Evolutionary conservation across 92 coral and sea anemone genomes (phyloP), one percentile per base, ranked within the genome.

Genomic region (Palythoa caribaeorum): DNA sequence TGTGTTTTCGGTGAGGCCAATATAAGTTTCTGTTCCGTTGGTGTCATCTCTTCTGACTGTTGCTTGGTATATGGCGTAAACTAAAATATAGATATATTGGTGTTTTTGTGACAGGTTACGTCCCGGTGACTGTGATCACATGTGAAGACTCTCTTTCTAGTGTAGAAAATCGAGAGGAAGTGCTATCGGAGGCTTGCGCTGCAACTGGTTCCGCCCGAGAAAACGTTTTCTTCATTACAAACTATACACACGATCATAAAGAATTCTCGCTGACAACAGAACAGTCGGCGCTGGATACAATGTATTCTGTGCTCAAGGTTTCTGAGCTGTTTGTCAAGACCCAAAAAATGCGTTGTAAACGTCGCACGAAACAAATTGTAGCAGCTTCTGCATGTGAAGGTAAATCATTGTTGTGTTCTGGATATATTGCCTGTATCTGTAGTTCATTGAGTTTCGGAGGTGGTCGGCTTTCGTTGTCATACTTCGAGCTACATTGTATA

Each of bases 121-220:
- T 87, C 63, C 96, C 96, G 20, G 94, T 93, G 80, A 91, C 98
- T 0, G 96, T 94, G 16, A 93, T 94, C 86, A 95, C 98, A 40
- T 91, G 71, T 19, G 92, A 90, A 57, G 98, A 95, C 87, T 77
- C 87, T 79, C 62, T 93, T 73, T 71, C 55, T 39, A 74, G 85
- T 38, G 66, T 87, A 2, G 93, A 91, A 35, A 69, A 90, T 48
- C 88, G 89, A 19, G 70, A 44, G 16, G 76, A 81, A 81, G 96
- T 92, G 38, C 87, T 89, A 39, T 65, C 63, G 28, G 87, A 87
- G 80, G 98, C 96, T 38, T 91, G 92, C 5, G 87, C 89, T 51
- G 96, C 94, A 76, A 88, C 94, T 55, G 96, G 98, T 44, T 85
- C 94, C 65, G 87, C 93, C 20, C 76, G 73, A 14, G 92, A 91